Percentiles rank a stretch among this genome's conserved stretches.
Conservation (phyloP, 2,888 invertebrate genomes). For the Oscheius sp. region DNA sequence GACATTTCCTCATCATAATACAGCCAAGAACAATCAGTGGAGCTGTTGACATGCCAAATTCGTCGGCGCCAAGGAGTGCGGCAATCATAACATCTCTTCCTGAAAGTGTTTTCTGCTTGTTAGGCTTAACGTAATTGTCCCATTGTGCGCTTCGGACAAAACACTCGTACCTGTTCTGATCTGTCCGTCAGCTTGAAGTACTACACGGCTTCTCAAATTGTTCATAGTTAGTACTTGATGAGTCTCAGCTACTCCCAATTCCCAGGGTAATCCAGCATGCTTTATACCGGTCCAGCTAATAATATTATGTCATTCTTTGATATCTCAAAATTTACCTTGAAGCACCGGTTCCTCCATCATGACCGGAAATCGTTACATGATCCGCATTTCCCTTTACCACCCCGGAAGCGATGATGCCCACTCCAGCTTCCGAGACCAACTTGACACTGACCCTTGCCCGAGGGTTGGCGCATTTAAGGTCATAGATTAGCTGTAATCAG, state of each 20-base stretch:
- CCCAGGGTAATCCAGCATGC: conserved; percentile 96
- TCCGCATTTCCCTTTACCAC: conserved; percentile 98
- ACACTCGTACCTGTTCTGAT: conserved; percentile 82
- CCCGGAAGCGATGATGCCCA: conserved; percentile 98
- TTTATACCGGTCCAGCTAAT: conserved; percentile 95
- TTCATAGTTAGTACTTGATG: conserved; percentile 82
- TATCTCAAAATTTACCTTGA: conserved; percentile 47
- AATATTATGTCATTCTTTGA: neutral
- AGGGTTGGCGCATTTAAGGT: conserved; percentile 96
- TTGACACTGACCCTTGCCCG: conserved; percentile 94
- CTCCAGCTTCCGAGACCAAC: conserved; percentile 96
- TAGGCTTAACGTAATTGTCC: neutral
- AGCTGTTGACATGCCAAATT: conserved; percentile 97
- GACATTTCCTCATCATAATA: conserved; percentile 99
- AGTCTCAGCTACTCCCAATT: conserved; percentile 96
- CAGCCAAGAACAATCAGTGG: conserved; percentile 97
- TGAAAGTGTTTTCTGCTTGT: conserved; percentile 58
- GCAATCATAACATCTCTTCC: conserved; percentile 95
- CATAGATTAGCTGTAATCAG: conserved; percentile 84
- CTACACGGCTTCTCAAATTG: conserved; percentile 83
- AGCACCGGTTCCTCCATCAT: conserved; percentile 99
- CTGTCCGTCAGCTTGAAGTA: conserved; percentile 96
- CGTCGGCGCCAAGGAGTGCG: conserved; percentile 94
- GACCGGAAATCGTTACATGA: conserved; percentile 97
- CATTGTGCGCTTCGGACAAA: conserved; percentile 24